These are phyloP conservation scores for Chrysaora quinquecirrha DNA, from an alignment of 30 jellyfish, hydroid and myxozoan genomes.

Conservation along the genomic window DNA sequence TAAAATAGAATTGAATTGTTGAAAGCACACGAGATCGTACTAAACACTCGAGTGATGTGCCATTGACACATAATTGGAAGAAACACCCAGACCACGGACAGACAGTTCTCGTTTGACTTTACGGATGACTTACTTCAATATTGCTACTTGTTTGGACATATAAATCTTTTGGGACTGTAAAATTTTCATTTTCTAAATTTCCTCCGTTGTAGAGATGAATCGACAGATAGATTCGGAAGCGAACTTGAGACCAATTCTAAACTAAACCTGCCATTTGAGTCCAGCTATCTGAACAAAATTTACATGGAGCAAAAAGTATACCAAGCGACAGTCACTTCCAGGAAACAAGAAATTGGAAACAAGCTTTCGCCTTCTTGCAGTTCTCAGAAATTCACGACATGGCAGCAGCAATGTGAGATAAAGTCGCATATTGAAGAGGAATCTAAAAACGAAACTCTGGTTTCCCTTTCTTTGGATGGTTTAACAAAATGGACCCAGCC, in stretches of 20 bases:
- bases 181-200: too few species aligned
- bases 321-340: conserved; percentile 29
- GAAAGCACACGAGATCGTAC: too few species aligned
- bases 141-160: too few species aligned
- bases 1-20: too few species aligned
- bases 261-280: conserved; percentile 56
- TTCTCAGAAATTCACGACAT: conserved; percentile 39
- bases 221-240: neutral
- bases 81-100: too few species aligned
- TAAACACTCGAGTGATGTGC: too few species aligned
- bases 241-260: neutral
- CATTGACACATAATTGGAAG: too few species aligned
- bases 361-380: conserved; percentile 1
- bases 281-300: conserved; percentile 46
- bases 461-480: conserved; percentile 2
- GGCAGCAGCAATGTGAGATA: conserved; percentile 53
- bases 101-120: too few species aligned
- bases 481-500: conserved; percentile 2
- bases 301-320: conserved; percentile 52
- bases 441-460: neutral
- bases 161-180: too few species aligned
- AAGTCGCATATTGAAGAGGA: neutral
- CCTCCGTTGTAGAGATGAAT: too few species aligned
- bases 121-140: too few species aligned
- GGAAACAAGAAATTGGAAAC: conserved; percentile 16